Base-by-base conservation (phyloP, 2,797 vertebrate genomes). In the Sylvia borin region DNA sequence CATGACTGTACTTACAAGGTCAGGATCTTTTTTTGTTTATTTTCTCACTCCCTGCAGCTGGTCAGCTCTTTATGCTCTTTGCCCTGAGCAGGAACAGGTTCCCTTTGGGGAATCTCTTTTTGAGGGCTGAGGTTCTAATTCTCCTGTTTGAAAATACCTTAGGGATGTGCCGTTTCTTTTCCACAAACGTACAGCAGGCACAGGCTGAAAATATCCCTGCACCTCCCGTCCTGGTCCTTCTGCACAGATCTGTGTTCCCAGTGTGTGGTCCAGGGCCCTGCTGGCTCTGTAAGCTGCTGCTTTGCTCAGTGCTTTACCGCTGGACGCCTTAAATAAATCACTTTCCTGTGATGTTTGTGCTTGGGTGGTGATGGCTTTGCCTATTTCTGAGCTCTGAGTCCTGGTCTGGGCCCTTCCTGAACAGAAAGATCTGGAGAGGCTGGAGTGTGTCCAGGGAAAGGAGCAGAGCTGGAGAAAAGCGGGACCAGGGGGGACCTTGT, bases 1-100 rank as follows among this genome's bases (percentile, higher is more conserved):
- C 22, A 5, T 16, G 8, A 1, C 51, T 31, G 0, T 9, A 6
- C 50, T 74, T 21, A 13, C 0, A 2, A 43, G 16, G 10, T 51
- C 51, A 51, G 42, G 60, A 61, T 19, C 40, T 8, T 20, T 26
- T 5, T 22, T 22, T 38, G 7, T 57, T 67, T 32, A 3, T 67
- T 78, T 84, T 53, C 31, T 38, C 10, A 5, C 48, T 75, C 47
- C 50, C 42, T 64, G 4, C 25, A 64, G 42, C 45, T 42, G 32
- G 1, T 54, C 27, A 7, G 70, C 34, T 79, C 42, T 71, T 77
- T 38, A 42, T 66, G 20, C 85, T 40, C 25, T 48, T 75, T 67
- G 20, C 36, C 45, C 42, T 22, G 26, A 22, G 40, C 61, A 58
- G 32, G 53, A 26, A 1, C 10, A 45, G 22, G 16, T 16, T 45